These are phyloP conservation scores for Pegoplata infirma DNA, from an alignment of 2,888 invertebrate genomes.

Conservation along the genomic window DNA sequence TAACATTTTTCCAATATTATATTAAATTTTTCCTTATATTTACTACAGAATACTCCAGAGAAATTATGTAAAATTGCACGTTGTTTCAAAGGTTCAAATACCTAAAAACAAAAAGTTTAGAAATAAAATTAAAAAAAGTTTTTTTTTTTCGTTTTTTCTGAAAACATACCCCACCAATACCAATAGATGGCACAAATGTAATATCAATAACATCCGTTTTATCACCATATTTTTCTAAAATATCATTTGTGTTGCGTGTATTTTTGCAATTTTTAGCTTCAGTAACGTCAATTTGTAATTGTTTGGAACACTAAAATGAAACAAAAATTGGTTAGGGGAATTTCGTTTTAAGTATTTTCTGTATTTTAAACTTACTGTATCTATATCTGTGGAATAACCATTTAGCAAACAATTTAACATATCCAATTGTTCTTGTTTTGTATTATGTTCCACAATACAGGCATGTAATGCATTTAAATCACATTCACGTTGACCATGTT, in stretches of 20 bases:
- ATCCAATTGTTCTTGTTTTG: slow-evolving; percentile 66
- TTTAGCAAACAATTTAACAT: slow-evolving; percentile 74
- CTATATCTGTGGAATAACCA: slow-evolving; percentile 64
- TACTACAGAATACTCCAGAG: slow-evolving; percentile 68
- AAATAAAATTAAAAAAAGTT: background rate
- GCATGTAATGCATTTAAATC: slow-evolving; percentile 76
- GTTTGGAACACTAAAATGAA: slow-evolving; percentile 66
- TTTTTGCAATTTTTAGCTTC: slow-evolving; percentile 69
- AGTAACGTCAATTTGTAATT: slow-evolving; percentile 67
- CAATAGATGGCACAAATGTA: slow-evolving; percentile 74
- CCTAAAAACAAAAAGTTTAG: slow-evolving; percentile 59
- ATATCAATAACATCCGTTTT: slow-evolving; percentile 70
- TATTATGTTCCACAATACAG: slow-evolving; percentile 73
- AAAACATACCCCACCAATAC: slow-evolving; percentile 72
- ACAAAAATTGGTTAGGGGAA: background rate
- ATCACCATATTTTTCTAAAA: slow-evolving; percentile 72
- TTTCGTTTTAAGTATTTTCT: background rate
- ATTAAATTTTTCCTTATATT: slow-evolving; percentile 69
- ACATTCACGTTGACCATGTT: slow-evolving; percentile 74
- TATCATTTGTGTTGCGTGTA: slow-evolving; percentile 68
- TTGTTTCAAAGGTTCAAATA: slow-evolving; percentile 70
- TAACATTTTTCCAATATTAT: slow-evolving; percentile 67
- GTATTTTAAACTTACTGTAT: slow-evolving; percentile 60
- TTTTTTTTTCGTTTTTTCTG: background rate
- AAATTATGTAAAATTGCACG: slow-evolving; percentile 70